Percentiles rank a stretch among this genome's conserved stretches.
phyloP scores from a whole-genome alignment of 1,140 invertebrate genomes.

The Plectrocnemia conspersa region DNA sequence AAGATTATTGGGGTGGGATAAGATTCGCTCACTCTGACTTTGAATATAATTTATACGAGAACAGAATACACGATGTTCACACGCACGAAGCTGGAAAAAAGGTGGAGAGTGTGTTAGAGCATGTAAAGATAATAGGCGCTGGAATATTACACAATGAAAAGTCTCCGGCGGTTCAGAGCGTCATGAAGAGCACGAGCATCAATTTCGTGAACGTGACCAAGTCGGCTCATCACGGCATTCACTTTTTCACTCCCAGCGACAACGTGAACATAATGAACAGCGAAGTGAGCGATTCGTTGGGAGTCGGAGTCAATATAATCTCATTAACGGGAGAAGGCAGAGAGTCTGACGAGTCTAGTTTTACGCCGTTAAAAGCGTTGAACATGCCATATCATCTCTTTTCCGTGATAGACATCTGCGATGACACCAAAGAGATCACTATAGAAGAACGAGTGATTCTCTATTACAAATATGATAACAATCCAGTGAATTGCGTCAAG shows the following conservation, averaged over 20 bases:
- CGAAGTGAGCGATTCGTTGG: constrained; percentile 77
- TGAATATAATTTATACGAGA: constrained; percentile 79
- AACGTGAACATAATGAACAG: constrained; percentile 66
- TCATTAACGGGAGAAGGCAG: constrained; percentile 90
- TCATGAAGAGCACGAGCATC: constrained; percentile 79
- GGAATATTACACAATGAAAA: constrained; percentile 95
- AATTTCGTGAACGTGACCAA: constrained; percentile 76
- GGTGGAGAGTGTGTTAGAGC: constrained; percentile 72
- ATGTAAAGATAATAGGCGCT: constrained; percentile 87
- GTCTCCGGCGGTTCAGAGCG: constrained; percentile 83
- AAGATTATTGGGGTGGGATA: constrained; percentile 95
- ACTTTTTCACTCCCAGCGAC: constrained; percentile 82
- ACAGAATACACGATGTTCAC: constrained; percentile 73
- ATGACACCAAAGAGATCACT: constrained; percentile 84
- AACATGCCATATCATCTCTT: constrained; percentile 93
- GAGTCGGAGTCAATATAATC: constrained; percentile 83
- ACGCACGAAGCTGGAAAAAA: constrained; percentile 65
- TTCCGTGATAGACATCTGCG: constrained; percentile 93
- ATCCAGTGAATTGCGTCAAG: constrained; percentile 95
- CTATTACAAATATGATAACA: constrained; percentile 97
- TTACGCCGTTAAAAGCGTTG: constrained; percentile 74
- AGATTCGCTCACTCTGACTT: constrained; percentile 85
- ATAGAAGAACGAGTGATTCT: constrained; percentile 87
- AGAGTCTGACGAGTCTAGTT: constrained; percentile 81
- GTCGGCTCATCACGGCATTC: constrained; percentile 88